Conservation (phyloP, 2,113 vertebrate species). For the Hippocampus zosterae region DNA sequence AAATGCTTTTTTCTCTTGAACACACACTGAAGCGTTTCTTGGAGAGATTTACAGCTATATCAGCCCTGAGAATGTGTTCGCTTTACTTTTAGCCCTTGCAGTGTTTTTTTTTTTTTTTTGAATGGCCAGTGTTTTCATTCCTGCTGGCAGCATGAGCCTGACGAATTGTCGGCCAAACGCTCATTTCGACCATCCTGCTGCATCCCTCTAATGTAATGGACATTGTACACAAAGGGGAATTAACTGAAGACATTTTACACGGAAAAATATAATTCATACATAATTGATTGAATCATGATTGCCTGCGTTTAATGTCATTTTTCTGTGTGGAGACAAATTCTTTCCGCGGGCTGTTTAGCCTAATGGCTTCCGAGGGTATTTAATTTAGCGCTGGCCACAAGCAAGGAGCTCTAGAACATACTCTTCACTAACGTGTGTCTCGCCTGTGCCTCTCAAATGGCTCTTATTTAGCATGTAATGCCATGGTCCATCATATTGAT, state of each 20-base stretch:
- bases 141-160: conserved; percentile 36
- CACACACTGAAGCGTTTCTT: conserved; percentile 33
- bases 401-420: conserved; percentile 44
- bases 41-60: conserved; percentile 49
- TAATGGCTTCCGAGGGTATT: conserved; percentile 74
- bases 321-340: conserved; percentile 66
- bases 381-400: conserved; percentile 69
- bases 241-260: conserved; percentile 71
- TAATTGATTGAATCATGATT: conserved; percentile 77
- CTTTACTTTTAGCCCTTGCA: conserved; percentile 51
- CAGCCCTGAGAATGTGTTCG: conserved; percentile 41
- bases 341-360: conserved; percentile 73
- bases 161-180: conserved; percentile 59
- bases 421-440: conserved; percentile 59
- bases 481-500: conserved; percentile 70
- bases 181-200: conserved; percentile 50
- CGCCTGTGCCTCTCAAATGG: conserved; percentile 49
- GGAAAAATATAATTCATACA: conserved; percentile 74
- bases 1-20: conserved; percentile 9
- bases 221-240: conserved; percentile 66
- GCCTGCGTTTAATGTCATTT: conserved; percentile 75
- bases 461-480: conserved; percentile 66
- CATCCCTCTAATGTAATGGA: conserved; percentile 54
- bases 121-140: conserved; percentile 51
- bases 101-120: conserved; percentile 24